Evolutionary conservation across 2,797 vertebrate species (phyloP).

Genomic region (Mastacembelus armatus): DNA sequence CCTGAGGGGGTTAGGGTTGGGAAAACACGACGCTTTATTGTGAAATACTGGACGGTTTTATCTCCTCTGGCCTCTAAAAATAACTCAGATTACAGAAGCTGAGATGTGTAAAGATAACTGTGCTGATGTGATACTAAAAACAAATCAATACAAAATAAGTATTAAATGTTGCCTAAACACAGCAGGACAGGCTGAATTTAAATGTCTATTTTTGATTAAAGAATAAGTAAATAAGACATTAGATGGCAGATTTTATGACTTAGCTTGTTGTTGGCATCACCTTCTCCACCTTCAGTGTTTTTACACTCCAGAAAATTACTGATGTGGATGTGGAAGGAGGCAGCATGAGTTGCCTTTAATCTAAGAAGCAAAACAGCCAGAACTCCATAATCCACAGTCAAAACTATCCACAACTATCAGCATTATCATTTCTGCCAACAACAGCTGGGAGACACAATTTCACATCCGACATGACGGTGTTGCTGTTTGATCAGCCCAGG

Average conservation of each 20-base stretch:
- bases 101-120: background rate
- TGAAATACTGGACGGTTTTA: background rate
- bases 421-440: slow-evolving; percentile 19
- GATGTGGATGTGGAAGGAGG: too few relatives aligned
- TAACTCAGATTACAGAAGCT: background rate
- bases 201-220: too few relatives aligned
- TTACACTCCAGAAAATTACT: too few relatives aligned
- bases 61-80: background rate
- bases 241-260: background rate
- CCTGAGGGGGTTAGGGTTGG: background rate
- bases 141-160: too few relatives aligned
- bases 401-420: slow-evolving; percentile 13
- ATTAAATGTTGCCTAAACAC: too few relatives aligned
- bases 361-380: too few relatives aligned
- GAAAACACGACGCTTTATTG: background rate
- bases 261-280: too few relatives aligned
- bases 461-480: slow-evolving; percentile 34
- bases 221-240: too few relatives aligned
- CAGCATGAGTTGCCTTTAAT: too few relatives aligned
- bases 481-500: slow-evolving; percentile 38
- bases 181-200: too few relatives aligned
- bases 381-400: slow-evolving; percentile 3
- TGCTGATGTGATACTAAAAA: too few relatives aligned
- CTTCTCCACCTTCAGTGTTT: too few relatives aligned
- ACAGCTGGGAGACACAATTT: slow-evolving; percentile 63